These are phyloP conservation scores for Anagrus nilaparvatae DNA, from an alignment of 1,140 invertebrate species.

Conservation along the genomic window DNA sequence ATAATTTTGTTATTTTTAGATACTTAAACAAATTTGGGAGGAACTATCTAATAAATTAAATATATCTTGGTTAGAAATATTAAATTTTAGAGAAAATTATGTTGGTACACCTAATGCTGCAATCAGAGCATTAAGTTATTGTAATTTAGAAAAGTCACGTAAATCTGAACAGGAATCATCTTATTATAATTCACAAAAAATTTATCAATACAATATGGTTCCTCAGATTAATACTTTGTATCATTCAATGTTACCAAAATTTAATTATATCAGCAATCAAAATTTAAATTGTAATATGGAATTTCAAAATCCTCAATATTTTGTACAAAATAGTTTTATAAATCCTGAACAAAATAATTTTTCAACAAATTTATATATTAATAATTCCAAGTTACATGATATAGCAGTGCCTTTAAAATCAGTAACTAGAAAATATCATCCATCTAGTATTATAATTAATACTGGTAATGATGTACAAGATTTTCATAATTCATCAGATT, in stretches of 20 bases:
- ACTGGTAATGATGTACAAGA: no score
- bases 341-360: no score
- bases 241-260: slow-evolving; percentile 22
- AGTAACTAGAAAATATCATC: no score
- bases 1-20: slow-evolving; percentile 30
- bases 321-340: no score
- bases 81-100: slow-evolving; percentile 53
- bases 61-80: slow-evolving; percentile 54
- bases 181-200: no score
- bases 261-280: slow-evolving; percentile 16
- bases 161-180: slow-evolving; percentile 30
- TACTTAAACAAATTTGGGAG: slow-evolving; percentile 55
- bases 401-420: no score
- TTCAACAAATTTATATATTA: no score
- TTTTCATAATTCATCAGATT: no score
- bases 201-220: slow-evolving; percentile 9
- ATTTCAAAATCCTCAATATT: slow-evolving; percentile 1
- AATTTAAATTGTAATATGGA: slow-evolving; percentile 20
- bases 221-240: slow-evolving; percentile 8
- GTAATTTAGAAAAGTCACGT: slow-evolving; percentile 29
- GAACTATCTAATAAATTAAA: slow-evolving; percentile 43
- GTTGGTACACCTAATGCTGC: slow-evolving; percentile 50
- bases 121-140: slow-evolving; percentile 39
- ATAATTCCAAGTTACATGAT: no score
- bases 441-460: no score